Base-by-base conservation (phyloP, 2,888 invertebrate genomes). In the Drosophila phalerata region DNA sequence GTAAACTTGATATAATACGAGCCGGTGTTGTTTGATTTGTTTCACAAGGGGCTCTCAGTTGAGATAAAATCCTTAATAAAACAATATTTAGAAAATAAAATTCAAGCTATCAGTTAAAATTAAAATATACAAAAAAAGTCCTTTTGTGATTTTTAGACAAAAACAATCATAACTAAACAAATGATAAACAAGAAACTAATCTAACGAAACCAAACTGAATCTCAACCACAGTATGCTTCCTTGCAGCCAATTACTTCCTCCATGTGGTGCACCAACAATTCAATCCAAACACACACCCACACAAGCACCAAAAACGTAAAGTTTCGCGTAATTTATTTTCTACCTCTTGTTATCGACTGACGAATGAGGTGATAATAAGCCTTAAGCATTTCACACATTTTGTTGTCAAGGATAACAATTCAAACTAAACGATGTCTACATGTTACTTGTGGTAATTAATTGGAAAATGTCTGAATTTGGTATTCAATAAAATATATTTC, bases 321-420 rank as follows among this genome's bases (percentile, higher is more conserved):
- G 37, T 47, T 47, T 43, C 58, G 51, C 51, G 43, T 65, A 45
- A 65, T 51, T 65, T 51, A 65, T 53, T 58, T 58, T 17, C 22
- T 45, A 51, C 34, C 43, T 58, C 43, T 51, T 51, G 43, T 34
- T 43, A 45, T 43, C 58, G 43, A 10, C 43, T 51, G 58, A 58
- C 58, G 51, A 65, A 65, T 58, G 51, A 51, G 58, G 51, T 65
- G 58, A 45, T 58, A 58, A 65, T 43, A 58, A 28, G 51, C 25
- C 19, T 38, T 22, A 32, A 49, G 5, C 42, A 60, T 25, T 51
- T 49, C 6, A 22, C 49, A 40, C 40, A 40, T 60, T 32, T 3
- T 15, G 25, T 51, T 60, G 49, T 51, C 49, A 40, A 42, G 32
- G 42, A 51, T 6, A 30, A 37, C 19, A 28, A 32, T 40, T 8